Evolutionary conservation across 2,113 vertebrate genomes (phyloP), one percentile per base, ranked within the genome.

Genomic region (Xiphophorus hellerii): DNA sequence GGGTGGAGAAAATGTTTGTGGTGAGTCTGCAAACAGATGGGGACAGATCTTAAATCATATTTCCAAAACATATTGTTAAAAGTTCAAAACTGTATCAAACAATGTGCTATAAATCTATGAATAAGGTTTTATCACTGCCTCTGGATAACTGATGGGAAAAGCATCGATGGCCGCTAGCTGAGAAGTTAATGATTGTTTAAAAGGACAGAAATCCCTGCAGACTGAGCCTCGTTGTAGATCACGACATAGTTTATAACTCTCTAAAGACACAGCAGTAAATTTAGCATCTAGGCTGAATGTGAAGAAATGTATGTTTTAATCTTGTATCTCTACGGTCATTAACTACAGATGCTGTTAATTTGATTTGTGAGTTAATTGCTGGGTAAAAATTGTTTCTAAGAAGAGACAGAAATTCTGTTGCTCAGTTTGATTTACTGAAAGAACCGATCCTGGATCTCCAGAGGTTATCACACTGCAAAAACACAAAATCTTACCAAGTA

Each of bases 1-100:
- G 95, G 94, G 96, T 98, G 82, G 97, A 98, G 94, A 97, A 96
- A 80, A 97, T 96, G 22, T 98, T 98, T 93, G 95, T 96, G 94
- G 97, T 98, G 91, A 96, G 97, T 96, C 28, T 42, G 60, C 0
- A 60, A 20, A 7, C 20, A 69, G 30, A 54, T 28, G 14, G 8
- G 14, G 8, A 81, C 8, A 54, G 17, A 44, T 33, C 68, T 25
- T 35, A 66, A 48, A 71, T n/a, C n/a, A 54, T 29, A 58, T 68
- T 73, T 60, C 44, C 14, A 42, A 29, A 25, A 69, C 31, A 12
- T 2, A 54, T 25, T 22, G 22, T 25, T 54, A 15, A 54, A 17
- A 8, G 48, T 54, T 54, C 48, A 54, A 54, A 54, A 54, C 17
- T 6, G 14, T 0, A 51, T 51, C 17, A 22, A 51, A 5, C 4